These are phyloP conservation scores for Rhinichthys osculus DNA, from an alignment of 2,797 vertebrate species.

Conservation along the genomic window DNA sequence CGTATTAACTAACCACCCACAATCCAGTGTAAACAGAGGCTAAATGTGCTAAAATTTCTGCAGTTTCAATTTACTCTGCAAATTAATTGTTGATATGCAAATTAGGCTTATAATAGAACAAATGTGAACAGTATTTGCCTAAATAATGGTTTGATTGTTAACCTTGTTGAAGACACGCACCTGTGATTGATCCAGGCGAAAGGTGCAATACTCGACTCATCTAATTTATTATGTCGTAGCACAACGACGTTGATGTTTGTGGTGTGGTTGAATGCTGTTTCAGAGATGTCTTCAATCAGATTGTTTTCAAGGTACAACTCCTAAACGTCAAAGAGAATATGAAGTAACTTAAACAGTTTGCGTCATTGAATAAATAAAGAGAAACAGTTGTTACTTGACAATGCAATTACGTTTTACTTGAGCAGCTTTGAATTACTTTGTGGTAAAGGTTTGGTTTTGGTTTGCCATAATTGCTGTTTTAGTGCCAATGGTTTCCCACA, in stretches of 20 bases:
- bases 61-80: not conserved
- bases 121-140: not conserved
- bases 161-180: slow-evolving; percentile 74
- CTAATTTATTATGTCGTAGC: slow-evolving; percentile 90
- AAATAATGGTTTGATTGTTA: not conserved
- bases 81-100: not conserved
- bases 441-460: slow-evolving; percentile 31
- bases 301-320: slow-evolving; percentile 95
- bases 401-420: not conserved
- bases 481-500: slow-evolving; percentile 43
- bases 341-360: not conserved
- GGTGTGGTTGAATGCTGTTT: slow-evolving; percentile 90
- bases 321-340: slow-evolving; percentile 68
- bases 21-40: not conserved
- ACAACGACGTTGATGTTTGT: slow-evolving; percentile 88
- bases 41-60: not conserved
- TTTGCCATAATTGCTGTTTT: slow-evolving; percentile 51
- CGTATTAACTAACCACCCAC: not conserved
- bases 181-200: slow-evolving; percentile 94
- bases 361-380: not conserved
- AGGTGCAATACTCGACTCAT: slow-evolving; percentile 91
- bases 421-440: not conserved
- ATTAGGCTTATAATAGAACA: not conserved
- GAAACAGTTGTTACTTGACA: not conserved
- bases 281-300: slow-evolving; percentile 94